phyloP scores from a whole-genome alignment of 2,113 vertebrate species.

The Cygnus atratus region DNA sequence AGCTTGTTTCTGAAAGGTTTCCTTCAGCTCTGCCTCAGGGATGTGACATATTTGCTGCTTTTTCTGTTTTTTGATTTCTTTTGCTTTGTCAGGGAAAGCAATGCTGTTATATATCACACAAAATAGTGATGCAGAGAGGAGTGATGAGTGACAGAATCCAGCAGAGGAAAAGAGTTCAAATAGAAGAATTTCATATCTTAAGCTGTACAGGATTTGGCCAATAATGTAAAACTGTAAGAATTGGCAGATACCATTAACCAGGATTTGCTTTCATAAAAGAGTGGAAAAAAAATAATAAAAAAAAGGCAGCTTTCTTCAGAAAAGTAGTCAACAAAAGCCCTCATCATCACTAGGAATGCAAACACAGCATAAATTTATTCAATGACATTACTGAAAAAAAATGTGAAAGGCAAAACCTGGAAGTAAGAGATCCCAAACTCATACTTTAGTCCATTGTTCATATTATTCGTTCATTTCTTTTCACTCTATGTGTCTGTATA shows the following conservation, averaged over 20 bases:
- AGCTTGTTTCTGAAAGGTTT: constrained; percentile 70
- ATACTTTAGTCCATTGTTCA: not conserved
- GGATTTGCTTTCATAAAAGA: not conserved
- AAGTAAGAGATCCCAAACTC: not conserved
- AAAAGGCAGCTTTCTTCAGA: not conserved
- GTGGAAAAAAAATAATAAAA: not conserved
- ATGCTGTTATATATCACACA: not conserved
- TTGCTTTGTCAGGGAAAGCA: constrained; percentile 42
- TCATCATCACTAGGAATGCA: not conserved
- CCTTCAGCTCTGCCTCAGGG: constrained; percentile 71
- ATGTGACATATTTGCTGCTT: constrained; percentile 68
- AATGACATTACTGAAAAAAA: not conserved
- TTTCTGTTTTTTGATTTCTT: constrained; percentile 59
- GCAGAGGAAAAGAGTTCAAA: constrained; percentile 17
- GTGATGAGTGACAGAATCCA: constrained; percentile 30
- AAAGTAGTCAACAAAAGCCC: not conserved
- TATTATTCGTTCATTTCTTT: not conserved
- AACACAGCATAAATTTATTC: not conserved
- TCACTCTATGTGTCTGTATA: not conserved
- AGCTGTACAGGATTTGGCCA: not conserved
- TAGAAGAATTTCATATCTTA: constrained; percentile 13
- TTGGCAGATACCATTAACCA: not conserved
- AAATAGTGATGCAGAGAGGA: not conserved
- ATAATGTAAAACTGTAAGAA: not conserved
- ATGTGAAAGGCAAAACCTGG: not conserved